Evolutionary conservation across 92 coral and sea anemone species (phyloP).

Genomic region (Parazoanthus atlanticus): DNA sequence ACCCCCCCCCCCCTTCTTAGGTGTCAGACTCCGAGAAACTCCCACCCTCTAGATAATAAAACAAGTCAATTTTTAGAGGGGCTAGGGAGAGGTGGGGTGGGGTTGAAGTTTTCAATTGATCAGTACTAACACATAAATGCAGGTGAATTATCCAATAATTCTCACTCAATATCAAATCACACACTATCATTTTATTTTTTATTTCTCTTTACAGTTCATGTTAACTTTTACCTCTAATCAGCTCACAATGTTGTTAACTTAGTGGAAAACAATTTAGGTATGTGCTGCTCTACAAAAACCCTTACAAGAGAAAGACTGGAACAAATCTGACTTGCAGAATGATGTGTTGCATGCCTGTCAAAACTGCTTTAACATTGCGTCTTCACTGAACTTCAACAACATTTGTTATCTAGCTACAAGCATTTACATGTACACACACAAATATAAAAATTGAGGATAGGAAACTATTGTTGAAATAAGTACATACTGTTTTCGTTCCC

Average conservation of each 20-base stretch:
- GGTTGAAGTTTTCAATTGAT: not conserved
- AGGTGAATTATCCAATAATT: not conserved
- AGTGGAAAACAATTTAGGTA: no score
- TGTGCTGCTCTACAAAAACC: constrained; percentile 8
- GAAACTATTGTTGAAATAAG: constrained; percentile 56
- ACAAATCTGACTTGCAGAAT: not conserved
- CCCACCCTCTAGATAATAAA: not conserved
- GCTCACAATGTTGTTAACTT: not conserved
- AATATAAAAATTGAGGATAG: not conserved
- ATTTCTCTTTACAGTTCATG: not conserved
- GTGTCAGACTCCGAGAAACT: not conserved
- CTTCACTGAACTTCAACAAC: constrained; percentile 1
- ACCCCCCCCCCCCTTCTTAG: not conserved
- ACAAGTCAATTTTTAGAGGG: not conserved
- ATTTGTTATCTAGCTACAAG: not conserved
- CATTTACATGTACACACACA: constrained; percentile 25
- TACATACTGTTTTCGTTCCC: constrained; percentile 98
- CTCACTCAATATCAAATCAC: not conserved
- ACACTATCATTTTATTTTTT: not conserved
- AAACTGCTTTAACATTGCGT: not conserved
- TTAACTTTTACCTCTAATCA: not conserved
- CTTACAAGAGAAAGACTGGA: not conserved
- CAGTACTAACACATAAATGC: not conserved
- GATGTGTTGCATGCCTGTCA: not conserved
- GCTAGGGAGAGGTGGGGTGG: not conserved